These are phyloP conservation scores for Colinus virginianus DNA, from an alignment of 2,113 vertebrate genomes.

Conservation along the genomic window DNA sequence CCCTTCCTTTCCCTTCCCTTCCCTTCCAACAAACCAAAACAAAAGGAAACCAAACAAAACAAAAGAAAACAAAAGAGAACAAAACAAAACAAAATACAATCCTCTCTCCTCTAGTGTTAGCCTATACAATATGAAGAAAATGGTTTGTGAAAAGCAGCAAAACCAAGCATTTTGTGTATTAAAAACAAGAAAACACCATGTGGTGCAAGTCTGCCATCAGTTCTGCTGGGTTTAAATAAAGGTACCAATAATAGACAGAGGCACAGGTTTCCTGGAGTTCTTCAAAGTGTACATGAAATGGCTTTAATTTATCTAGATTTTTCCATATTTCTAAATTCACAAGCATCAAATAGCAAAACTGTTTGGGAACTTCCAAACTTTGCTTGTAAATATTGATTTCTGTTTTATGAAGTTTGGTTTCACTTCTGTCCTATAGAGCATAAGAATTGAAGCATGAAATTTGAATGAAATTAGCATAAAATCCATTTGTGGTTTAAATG, in stretches of 20 bases:
- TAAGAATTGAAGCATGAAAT: slow-evolving; percentile 1
- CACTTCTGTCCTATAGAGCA: neutral
- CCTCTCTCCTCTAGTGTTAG: neutral
- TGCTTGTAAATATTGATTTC: neutral
- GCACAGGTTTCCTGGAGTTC: neutral
- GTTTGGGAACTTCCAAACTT: slow-evolving; percentile 13
- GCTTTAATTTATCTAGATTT: neutral
- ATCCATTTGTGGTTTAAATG: neutral
- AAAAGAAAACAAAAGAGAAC: too few relatives aligned
- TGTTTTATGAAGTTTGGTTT: slow-evolving; percentile 12
- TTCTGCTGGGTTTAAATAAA: neutral
- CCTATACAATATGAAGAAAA: neutral
- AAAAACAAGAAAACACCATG: neutral
- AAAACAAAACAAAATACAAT: too few relatives aligned
- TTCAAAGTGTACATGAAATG: neutral
- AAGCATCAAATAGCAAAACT: neutral
- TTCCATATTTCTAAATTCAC: slow-evolving; percentile 9
- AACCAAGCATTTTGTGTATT: neutral
- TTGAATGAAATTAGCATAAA: slow-evolving; percentile 3
- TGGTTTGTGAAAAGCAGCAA: neutral
- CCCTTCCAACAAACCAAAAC: too few relatives aligned
- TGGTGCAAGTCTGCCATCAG: neutral
- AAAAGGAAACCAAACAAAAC: too few relatives aligned
- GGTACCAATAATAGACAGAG: neutral
- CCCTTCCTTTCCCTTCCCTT: neutral